Conservation (phyloP, 2,888 invertebrate species). For the Dasysyrphus albostriatus region DNA sequence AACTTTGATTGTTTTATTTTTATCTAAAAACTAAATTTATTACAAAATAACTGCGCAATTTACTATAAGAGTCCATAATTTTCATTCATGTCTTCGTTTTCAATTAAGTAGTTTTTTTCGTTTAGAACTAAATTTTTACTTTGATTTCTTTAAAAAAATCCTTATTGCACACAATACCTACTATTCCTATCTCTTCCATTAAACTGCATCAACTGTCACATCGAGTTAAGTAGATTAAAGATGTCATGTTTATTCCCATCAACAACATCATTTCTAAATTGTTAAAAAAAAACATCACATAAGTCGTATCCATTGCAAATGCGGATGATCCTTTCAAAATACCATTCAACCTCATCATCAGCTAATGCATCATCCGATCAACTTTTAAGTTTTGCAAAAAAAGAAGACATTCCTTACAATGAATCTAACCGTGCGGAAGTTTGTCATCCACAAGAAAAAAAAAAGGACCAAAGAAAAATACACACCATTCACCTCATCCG, state of each 20-base stretch:
- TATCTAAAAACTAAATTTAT: no score
- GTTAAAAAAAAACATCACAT: conserved; percentile 54
- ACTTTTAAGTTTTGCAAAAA: conserved; percentile 51
- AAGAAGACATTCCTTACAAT: conserved; percentile 76
- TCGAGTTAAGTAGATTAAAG: conserved; percentile 64
- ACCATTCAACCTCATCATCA: conserved; percentile 70
- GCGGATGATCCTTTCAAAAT: conserved; percentile 70
- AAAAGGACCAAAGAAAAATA: conserved; percentile 38
- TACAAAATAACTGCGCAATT: no score
- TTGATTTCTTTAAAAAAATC: neutral
- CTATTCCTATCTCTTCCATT: conserved; percentile 23
- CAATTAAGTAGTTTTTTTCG: no score
- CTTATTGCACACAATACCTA: neutral
- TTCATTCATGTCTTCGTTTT: no score
- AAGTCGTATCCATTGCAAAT: conserved; percentile 60
- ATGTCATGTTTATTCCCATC: conserved; percentile 75
- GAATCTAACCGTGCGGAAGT: conserved; percentile 81
- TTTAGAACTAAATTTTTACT: no score
- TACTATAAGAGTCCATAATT: no score
- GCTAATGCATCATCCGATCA: conserved; percentile 72
- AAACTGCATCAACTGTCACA: conserved; percentile 40
- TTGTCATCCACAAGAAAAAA: conserved; percentile 78
- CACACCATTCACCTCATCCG: conserved; percentile 72
- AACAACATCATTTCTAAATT: conserved; percentile 26
- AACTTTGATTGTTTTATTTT: no score